These are phyloP conservation scores for Meta bourneti DNA, from an alignment of 2,888 invertebrate genomes.

Conservation along the genomic window DNA sequence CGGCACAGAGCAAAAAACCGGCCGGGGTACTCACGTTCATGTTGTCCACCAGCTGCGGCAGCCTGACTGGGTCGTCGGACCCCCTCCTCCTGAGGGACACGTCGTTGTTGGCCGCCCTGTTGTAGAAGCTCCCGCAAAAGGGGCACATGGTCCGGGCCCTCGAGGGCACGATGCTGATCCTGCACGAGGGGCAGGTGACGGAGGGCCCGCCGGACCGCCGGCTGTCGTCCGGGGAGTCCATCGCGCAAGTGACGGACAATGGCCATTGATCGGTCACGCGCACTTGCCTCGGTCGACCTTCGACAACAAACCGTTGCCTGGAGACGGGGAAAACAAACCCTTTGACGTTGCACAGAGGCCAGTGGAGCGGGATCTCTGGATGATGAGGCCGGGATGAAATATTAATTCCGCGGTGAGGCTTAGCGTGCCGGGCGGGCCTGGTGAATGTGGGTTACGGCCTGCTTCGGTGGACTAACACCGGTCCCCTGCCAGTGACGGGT, in stretches of 20 bases:
- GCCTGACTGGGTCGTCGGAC: conserved; percentile 68
- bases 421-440: background rate
- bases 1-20: too few species aligned
- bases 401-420: background rate
- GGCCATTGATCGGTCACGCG: conserved; percentile 57
- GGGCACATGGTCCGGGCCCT: conserved; percentile 78
- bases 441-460: too few species aligned
- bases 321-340: conserved; percentile 1
- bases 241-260: background rate
- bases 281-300: conserved; percentile 50
- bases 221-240: conserved; percentile 47
- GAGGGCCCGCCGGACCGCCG: conserved; percentile 21
- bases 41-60: conserved; percentile 77
- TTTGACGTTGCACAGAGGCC: background rate
- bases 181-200: conserved; percentile 77
- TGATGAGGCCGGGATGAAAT: background rate
- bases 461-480: too few species aligned
- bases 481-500: too few species aligned
- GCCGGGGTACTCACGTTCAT: conserved; percentile 26
- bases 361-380: background rate
- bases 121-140: conserved; percentile 79
- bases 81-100: conserved; percentile 73
- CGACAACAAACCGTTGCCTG: conserved; percentile 51
- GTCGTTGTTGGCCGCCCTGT: conserved; percentile 76
- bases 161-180: conserved; percentile 76